Base-by-base conservation (phyloP, 2,797 vertebrate genomes). In the Columba guinea region DNA sequence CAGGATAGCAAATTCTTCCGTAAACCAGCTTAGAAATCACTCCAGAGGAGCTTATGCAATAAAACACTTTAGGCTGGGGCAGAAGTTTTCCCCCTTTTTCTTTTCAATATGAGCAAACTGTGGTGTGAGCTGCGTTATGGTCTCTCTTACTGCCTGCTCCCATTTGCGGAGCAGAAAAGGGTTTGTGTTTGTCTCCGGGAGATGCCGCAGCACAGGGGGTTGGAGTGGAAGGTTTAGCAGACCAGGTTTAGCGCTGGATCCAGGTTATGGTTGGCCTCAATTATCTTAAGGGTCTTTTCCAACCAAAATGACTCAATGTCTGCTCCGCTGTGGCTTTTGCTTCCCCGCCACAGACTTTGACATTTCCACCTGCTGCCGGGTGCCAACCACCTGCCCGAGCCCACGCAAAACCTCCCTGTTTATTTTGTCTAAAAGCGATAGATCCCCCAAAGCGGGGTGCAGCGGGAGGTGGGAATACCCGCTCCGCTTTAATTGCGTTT, bases 61-160 rank as follows among this genome's bases (percentile, higher is more conserved):
- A 2, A 65, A 68, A 37, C 19, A 3, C 41, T 23, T 52, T 0
- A 30, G 48, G 14, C 4, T 22, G 37, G 7, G 13, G 5, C 12
- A 24, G 37, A 13, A 39, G 9, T 13, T 63, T 76, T 34, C 10
- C 30, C 48, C 18, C 2, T 27, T 51, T 26, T 48, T 48, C 11
- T 18, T 44, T 44, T 18, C 17, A 44, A 24, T 3, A 12, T 0
- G 18, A 39, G 44, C 2, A 1, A 11, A 49, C 27, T 8, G 5
- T 2, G 24, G 3, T 8, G 1, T 10, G 2, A 19, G 12, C 16
- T 74, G 26, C 4, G 0, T 13, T 7, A 0, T 0, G 6, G 14
- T 17, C 20, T 2, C 1, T 59, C 28, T 15, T 3, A 0, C 1
- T 16, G 37, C 11, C 0, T 1, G 5, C 4, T 77, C n/a, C 32